Evolutionary conservation across 1,140 invertebrate species (phyloP).

Genomic region (Arion vulgaris): DNA sequence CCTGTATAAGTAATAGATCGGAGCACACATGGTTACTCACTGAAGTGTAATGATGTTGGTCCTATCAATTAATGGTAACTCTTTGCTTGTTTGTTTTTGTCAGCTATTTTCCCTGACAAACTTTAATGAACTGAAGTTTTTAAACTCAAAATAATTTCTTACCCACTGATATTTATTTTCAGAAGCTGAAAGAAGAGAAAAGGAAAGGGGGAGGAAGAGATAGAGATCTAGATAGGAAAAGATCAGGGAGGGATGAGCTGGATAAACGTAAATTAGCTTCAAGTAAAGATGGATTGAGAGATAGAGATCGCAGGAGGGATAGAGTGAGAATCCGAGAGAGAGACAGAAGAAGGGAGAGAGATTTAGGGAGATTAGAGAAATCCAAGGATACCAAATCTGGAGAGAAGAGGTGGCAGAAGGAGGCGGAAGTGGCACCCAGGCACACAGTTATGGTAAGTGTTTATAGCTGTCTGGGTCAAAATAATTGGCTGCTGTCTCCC

Average conservation of each 20-base stretch:
- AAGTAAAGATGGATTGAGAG: not conserved
- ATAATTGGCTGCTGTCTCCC: not conserved
- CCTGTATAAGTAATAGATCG: no score
- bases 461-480: no score
- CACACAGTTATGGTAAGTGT: slow-evolving; percentile 11
- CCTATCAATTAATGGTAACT: no score
- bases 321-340: slow-evolving; percentile 10
- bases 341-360: slow-evolving; percentile 20
- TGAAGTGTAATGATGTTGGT: no score
- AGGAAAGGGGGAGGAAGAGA: slow-evolving; percentile 14
- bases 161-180: not conserved
- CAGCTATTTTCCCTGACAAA: no score
- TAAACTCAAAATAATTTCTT: no score
- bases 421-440: slow-evolving; percentile 9
- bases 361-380: slow-evolving; percentile 12
- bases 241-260: slow-evolving; percentile 3
- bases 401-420: slow-evolving; percentile 25
- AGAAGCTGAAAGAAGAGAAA: slow-evolving; percentile 31
- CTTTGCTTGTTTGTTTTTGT: no score
- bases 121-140: no score
- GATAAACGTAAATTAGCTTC: slow-evolving; percentile 1
- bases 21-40: no score
- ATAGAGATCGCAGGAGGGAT: slow-evolving; percentile 6
- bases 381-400: slow-evolving; percentile 4
- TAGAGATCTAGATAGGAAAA: slow-evolving; percentile 11